phyloP scores from a whole-genome alignment of 2,113 vertebrate species.

The Hippoglossus stenolepis region DNA sequence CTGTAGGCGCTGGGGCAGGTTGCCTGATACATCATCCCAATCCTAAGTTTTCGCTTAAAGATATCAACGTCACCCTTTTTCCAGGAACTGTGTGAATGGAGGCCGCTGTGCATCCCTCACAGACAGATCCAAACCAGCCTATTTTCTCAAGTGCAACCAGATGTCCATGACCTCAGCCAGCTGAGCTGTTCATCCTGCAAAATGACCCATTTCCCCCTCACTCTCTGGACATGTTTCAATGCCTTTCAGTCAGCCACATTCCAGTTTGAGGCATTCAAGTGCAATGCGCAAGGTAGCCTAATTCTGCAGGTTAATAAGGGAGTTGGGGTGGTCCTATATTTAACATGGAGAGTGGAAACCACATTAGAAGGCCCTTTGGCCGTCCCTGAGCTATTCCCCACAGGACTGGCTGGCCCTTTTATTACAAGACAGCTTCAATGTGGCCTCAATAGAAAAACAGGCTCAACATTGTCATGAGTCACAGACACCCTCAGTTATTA shows the following conservation, averaged over 20 bases:
- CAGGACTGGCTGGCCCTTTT: conserved; percentile 72
- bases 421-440: conserved; percentile 66
- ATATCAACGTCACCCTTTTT: conserved; percentile 23
- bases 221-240: conserved; percentile 38
- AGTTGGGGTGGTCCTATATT: conserved; percentile 77
- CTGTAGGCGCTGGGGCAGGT: background rate
- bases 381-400: conserved; percentile 75
- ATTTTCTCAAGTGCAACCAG: conserved; percentile 71
- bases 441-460: conserved; percentile 76
- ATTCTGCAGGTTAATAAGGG: conserved; percentile 81
- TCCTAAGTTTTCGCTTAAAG: conserved; percentile 24
- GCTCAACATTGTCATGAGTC: conserved; percentile 11
- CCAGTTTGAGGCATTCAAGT: conserved; percentile 56
- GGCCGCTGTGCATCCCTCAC: conserved; percentile 31
- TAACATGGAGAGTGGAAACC: conserved; percentile 76
- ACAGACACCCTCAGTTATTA: background rate
- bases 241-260: conserved; percentile 58
- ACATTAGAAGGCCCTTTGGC: conserved; percentile 76
- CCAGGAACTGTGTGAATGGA: conserved; percentile 36
- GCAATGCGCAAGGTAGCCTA: conserved; percentile 72
- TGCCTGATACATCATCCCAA: conserved; percentile 16
- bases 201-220: conserved; percentile 51
- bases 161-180: conserved; percentile 70
- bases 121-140: conserved; percentile 57
- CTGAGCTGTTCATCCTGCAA: conserved; percentile 51